A percentile compares a stretch with the other conserved stretches of the same genome.
Conservation (phyloP, 2,797 vertebrate species). For the Muraenolepis orangiensis region DNA sequence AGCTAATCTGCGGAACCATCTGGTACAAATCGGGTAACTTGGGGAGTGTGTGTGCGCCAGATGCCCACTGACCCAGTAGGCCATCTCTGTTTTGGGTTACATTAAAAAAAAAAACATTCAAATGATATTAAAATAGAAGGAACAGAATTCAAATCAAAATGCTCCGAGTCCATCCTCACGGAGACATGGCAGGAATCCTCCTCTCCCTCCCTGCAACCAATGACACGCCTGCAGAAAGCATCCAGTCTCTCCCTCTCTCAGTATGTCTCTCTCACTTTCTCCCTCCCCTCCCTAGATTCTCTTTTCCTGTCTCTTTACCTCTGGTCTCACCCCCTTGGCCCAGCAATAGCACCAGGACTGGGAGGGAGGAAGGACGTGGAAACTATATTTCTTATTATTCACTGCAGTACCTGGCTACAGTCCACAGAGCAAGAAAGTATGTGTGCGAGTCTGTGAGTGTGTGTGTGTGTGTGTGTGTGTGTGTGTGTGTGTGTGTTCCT, state of each 20-base stretch:
- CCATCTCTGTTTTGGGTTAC: neutral
- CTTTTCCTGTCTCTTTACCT: conserved; percentile 56
- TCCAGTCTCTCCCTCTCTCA: neutral
- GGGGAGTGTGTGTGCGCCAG: no score
- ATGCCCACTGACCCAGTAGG: neutral
- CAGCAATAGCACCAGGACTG: conserved; percentile 40
- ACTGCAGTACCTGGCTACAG: neutral
- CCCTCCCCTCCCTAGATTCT: neutral
- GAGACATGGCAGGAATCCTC: conserved; percentile 22
- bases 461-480: no score
- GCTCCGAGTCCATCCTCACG: conserved; percentile 16
- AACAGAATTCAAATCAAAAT: neutral
- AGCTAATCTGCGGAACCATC: neutral
- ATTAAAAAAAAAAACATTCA: neutral
- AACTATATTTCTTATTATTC: neutral
- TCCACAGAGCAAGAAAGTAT: neutral
- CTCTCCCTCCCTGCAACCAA: conserved; percentile 18
- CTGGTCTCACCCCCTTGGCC: conserved; percentile 21
- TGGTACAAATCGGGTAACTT: neutral
- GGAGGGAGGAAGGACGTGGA: conserved; percentile 25
- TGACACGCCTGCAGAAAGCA: conserved; percentile 21
- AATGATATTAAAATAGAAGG: neutral
- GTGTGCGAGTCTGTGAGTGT: no score
- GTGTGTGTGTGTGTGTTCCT: no score
- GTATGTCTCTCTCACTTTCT: conserved; percentile 23